A percentile compares a stretch with the other conserved stretches of the same genome.
These are phyloP conservation scores for Trogon melanurus DNA, from an alignment of 2,113 vertebrate species.

Conservation along the genomic window DNA sequence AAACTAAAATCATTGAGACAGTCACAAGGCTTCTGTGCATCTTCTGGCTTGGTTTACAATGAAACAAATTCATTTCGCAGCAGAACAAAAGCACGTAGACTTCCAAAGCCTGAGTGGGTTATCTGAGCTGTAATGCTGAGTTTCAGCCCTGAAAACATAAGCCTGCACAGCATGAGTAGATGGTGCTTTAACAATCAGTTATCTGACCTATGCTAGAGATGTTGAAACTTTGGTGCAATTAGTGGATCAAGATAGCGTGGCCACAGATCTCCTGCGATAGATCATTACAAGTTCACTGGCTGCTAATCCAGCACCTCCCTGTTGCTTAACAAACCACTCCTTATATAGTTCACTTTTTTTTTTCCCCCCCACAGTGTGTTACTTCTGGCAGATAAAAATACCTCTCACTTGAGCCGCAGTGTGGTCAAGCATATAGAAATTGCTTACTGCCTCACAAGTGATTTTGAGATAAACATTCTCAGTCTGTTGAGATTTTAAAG, in stretches of 20 bases:
- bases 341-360: neutral
- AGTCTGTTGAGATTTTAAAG: neutral
- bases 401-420: neutral
- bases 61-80: neutral
- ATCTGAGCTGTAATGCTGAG: neutral
- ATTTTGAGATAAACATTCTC: neutral
- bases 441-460: neutral
- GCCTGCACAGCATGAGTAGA: neutral
- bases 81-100: neutral
- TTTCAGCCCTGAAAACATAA: neutral
- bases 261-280: neutral
- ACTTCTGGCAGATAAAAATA: neutral
- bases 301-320: neutral
- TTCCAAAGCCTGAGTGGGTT: neutral
- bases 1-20: neutral
- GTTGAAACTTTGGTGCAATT: neutral
- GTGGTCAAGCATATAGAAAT: neutral
- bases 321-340: neutral
- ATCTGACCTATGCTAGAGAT: neutral
- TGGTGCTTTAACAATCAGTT: neutral
- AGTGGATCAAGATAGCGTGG: neutral
- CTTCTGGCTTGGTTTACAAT: neutral
- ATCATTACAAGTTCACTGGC: neutral
- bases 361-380: neutral
- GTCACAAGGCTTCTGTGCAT: neutral